Conservation (phyloP, 2,888 invertebrate genomes). For the Poecilus cupreus region DNA sequence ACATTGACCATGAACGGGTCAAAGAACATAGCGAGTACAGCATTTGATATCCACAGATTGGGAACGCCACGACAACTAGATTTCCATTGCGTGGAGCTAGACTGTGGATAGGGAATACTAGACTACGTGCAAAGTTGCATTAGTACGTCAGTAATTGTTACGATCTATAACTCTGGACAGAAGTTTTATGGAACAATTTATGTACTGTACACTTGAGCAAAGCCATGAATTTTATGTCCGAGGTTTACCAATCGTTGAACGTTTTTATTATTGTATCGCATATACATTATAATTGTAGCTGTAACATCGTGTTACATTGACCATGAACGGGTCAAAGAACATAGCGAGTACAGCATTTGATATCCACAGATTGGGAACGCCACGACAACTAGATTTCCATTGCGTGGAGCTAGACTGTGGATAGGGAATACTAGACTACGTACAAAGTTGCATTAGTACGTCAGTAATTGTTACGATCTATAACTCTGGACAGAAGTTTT, state of each 20-base stretch:
- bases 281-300: conserved; percentile 64
- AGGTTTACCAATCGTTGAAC: too few relatives aligned
- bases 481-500: too few relatives aligned
- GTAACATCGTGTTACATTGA: conserved; percentile 64
- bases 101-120: conserved; percentile 70
- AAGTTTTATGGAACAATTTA: too few relatives aligned
- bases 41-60: conserved; percentile 65
- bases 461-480: too few relatives aligned
- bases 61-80: conserved; percentile 65
- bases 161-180: too few relatives aligned
- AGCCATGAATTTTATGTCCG: too few relatives aligned
- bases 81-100: conserved; percentile 63
- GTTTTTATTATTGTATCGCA: too few relatives aligned
- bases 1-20: conserved; percentile 60
- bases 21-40: conserved; percentile 65
- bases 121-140: too few relatives aligned
- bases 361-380: conserved; percentile 66
- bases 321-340: conserved; percentile 60
- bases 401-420: conserved; percentile 71
- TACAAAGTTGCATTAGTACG: too few relatives aligned
- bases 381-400: conserved; percentile 62
- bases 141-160: too few relatives aligned
- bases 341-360: conserved; percentile 65
- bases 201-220: too few relatives aligned
- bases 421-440: neutral